Evolutionary conservation across 2,797 vertebrate species (phyloP).

Genomic region (Pangasius macronema): DNA sequence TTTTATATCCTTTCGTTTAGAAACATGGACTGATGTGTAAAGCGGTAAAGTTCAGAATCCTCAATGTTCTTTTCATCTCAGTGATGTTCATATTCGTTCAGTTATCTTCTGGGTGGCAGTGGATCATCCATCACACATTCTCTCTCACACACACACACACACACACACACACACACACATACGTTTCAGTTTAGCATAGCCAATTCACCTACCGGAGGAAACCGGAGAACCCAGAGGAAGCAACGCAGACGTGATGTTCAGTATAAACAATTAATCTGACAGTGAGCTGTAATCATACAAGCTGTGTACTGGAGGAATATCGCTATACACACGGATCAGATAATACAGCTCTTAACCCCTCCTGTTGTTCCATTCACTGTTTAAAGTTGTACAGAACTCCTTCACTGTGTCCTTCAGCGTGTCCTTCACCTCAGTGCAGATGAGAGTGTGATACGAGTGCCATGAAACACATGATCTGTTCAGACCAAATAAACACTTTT

Average conservation of each 20-base stretch:
- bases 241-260: too few relatives aligned
- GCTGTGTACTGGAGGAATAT: background rate
- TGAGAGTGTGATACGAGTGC: background rate
- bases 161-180: background rate
- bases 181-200: background rate
- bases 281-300: background rate
- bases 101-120: background rate
- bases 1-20: too few relatives aligned
- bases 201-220: background rate
- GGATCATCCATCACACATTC: background rate
- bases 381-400: background rate
- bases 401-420: background rate
- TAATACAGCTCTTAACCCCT: background rate
- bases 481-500: background rate
- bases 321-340: background rate
- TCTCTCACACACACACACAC: background rate
- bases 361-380: background rate
- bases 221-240: background rate
- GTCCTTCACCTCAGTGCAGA: background rate
- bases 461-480: background rate
- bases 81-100: background rate
- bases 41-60: background rate
- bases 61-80: background rate
- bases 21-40: too few relatives aligned
- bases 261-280: background rate